Percentiles rank a stretch among this genome's conserved stretches.
phyloP scores from a whole-genome alignment of 2,888 invertebrate species.

The Cheilosia scutellata region DNA sequence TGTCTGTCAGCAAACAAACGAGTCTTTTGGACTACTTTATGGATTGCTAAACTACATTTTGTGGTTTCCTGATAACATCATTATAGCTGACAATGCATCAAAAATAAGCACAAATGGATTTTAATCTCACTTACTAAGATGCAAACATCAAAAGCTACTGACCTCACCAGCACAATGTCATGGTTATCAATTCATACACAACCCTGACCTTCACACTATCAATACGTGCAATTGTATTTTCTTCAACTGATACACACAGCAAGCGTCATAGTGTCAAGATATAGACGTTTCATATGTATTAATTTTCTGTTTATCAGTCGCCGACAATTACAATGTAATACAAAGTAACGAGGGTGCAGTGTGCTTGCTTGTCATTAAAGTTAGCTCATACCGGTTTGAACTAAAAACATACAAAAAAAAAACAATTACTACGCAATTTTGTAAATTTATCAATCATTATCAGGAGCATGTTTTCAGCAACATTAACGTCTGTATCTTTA shows the following conservation, averaged over 20 bases:
- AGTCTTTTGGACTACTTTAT: too few relatives aligned
- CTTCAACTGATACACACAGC: not conserved
- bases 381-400: not conserved
- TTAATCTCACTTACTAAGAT: not conserved
- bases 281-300: not conserved
- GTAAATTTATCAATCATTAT: too few relatives aligned
- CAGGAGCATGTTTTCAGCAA: too few relatives aligned
- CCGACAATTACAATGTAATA: not conserved
- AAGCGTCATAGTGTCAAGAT: not conserved
- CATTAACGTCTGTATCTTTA: too few relatives aligned
- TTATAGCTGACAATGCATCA: not conserved
- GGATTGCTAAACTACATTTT: too few relatives aligned
- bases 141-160: not conserved
- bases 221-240: constrained; percentile 1
- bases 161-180: not conserved
- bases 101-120: not conserved
- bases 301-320: not conserved
- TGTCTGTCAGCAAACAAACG: too few relatives aligned
- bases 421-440: not conserved
- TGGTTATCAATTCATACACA: constrained; percentile 25
- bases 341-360: not conserved
- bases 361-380: constrained; percentile 3
- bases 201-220: constrained; percentile 33
- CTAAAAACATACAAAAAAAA: constrained; percentile 1
- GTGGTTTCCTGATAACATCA: too few relatives aligned